Evolutionary conservation across 2,888 invertebrate species (phyloP).

Genomic region (Cephus sareptanus): DNA sequence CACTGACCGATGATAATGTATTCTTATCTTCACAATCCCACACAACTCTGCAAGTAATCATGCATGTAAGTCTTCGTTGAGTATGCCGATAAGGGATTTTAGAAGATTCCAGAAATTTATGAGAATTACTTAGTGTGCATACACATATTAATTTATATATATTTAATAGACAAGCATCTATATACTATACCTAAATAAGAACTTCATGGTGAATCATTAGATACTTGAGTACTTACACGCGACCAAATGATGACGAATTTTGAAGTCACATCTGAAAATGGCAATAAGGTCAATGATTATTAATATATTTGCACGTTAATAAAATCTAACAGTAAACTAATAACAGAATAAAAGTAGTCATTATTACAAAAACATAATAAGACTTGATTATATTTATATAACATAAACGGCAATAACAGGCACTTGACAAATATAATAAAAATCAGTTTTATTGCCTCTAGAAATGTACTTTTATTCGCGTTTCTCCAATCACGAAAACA

Average conservation of each 20-base stretch:
- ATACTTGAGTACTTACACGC: neutral
- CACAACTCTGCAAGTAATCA: too few relatives aligned
- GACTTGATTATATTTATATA: neutral
- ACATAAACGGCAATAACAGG: neutral
- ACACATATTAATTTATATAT: neutral
- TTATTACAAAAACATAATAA: neutral
- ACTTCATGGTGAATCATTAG: neutral
- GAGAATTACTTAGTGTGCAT: neutral
- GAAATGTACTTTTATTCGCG: neutral
- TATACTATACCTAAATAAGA: neutral
- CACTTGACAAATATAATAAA: neutral
- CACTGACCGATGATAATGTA: neutral
- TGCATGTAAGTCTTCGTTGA: too few relatives aligned
- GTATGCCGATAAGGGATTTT: too few relatives aligned
- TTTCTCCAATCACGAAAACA: conserved; percentile 28
- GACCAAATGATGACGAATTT: neutral
- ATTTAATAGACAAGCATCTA: neutral
- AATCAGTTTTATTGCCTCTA: neutral
- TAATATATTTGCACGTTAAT: neutral
- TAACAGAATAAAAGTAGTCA: neutral
- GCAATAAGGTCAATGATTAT: neutral
- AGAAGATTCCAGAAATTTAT: neutral
- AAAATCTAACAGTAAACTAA: neutral
- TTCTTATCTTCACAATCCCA: neutral
- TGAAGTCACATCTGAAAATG: neutral